phyloP scores from a whole-genome alignment of 2,888 invertebrate genomes.

The Drosophila tripunctata region DNA sequence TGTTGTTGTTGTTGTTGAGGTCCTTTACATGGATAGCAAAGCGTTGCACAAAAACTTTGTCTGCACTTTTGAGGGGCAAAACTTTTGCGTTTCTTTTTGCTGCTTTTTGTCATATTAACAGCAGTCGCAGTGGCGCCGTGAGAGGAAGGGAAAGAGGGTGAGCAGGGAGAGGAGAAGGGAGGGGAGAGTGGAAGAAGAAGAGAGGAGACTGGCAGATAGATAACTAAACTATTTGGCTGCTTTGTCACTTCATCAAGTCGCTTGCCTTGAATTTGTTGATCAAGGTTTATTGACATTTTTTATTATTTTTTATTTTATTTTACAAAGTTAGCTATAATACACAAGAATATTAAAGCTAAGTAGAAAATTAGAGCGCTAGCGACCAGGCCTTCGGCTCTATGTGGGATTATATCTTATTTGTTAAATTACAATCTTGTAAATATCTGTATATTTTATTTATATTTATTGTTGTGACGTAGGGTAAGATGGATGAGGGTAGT shows the following conservation, averaged over 20 bases:
- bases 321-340: too few species aligned
- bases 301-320: too few species aligned
- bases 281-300: conserved; percentile 46
- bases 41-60: conserved; percentile 78
- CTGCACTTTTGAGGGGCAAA: conserved; percentile 62
- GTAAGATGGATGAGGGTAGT: too few species aligned
- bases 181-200: background rate
- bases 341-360: too few species aligned
- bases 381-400: too few species aligned
- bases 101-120: conserved; percentile 78
- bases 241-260: conserved; percentile 54
- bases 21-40: conserved; percentile 56
- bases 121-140: conserved; percentile 50
- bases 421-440: too few species aligned
- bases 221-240: conserved; percentile 48
- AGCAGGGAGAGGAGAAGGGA: background rate
- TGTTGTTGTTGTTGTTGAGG: conserved; percentile 40
- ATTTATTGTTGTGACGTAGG: too few species aligned
- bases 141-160: background rate
- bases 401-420: too few species aligned
- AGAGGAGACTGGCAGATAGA: background rate
- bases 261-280: conserved; percentile 33
- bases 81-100: conserved; percentile 61
- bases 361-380: too few species aligned
- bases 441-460: too few species aligned